phyloP scores from a whole-genome alignment of 2,113 vertebrate genomes.

The human region DNA sequence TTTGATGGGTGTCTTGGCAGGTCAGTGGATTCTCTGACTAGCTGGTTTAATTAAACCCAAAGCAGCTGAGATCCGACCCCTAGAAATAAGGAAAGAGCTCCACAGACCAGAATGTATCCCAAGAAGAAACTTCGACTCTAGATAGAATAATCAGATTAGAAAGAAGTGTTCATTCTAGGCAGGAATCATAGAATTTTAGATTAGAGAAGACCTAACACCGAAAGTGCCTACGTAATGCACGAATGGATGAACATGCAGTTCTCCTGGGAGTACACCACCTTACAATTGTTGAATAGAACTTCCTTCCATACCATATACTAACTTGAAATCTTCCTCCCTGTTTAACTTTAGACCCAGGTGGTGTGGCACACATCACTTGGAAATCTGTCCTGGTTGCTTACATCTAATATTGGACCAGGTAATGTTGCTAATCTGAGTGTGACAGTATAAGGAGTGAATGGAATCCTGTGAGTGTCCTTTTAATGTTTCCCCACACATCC shows the following conservation, averaged over 20 bases:
- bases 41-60: constrained; percentile 6
- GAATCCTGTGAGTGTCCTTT: neutral
- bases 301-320: neutral
- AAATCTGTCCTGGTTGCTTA: neutral
- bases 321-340: neutral
- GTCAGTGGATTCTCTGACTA: neutral
- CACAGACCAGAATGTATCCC: neutral
- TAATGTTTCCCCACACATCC: neutral
- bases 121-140: neutral
- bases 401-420: neutral
- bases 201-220: neutral
- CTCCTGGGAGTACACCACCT: neutral
- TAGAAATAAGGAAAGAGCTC: neutral
- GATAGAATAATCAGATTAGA: neutral
- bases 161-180: neutral
- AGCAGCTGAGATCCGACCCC: neutral
- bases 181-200: neutral
- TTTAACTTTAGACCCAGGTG: neutral
- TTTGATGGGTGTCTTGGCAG: neutral
- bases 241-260: neutral
- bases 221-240: neutral
- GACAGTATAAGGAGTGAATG: neutral
- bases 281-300: neutral
- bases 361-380: neutral
- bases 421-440: neutral